These are phyloP conservation scores for Gobius niger DNA, from an alignment of 2,113 vertebrate species.

Conservation along the genomic window DNA sequence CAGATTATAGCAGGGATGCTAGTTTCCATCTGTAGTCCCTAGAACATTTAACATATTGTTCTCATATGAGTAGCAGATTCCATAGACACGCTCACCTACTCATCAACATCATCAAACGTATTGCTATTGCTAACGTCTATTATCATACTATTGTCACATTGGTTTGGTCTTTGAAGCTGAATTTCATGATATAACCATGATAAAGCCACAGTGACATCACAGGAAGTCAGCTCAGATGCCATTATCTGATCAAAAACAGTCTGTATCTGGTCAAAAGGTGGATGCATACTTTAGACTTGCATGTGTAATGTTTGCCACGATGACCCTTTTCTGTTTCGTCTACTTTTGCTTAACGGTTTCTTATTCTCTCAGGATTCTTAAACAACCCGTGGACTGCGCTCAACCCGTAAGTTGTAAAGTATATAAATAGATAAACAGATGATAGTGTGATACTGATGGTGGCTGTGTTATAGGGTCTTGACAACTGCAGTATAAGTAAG, in stretches of 20 bases:
- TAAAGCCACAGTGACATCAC: neutral
- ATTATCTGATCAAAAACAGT: constrained; percentile 20
- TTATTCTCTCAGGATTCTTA: constrained; percentile 41
- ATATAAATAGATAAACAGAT: neutral
- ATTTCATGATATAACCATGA: neutral
- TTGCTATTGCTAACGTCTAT: too few relatives aligned
- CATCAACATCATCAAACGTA: too few relatives aligned
- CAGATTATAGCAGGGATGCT: too few relatives aligned
- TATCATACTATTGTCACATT: neutral
- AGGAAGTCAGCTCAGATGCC: constrained; percentile 18
- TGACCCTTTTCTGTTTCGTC: constrained; percentile 28
- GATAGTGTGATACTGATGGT: constrained; percentile 1
- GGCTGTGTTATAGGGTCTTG: constrained; percentile 38
- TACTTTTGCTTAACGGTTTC: constrained; percentile 27
- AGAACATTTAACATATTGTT: too few relatives aligned
- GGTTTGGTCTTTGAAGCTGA: neutral
- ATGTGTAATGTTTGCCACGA: neutral
- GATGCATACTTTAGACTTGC: neutral
- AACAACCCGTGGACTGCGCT: constrained; percentile 43
- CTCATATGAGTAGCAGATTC: too few relatives aligned
- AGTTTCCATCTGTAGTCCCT: too few relatives aligned
- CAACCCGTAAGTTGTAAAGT: constrained; percentile 15
- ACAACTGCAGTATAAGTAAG: constrained; percentile 59
- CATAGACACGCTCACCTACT: too few relatives aligned
- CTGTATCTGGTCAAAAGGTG: neutral